These are phyloP conservation scores for Hormaphis cornu DNA, from an alignment of 1,140 invertebrate genomes.

Conservation along the genomic window DNA sequence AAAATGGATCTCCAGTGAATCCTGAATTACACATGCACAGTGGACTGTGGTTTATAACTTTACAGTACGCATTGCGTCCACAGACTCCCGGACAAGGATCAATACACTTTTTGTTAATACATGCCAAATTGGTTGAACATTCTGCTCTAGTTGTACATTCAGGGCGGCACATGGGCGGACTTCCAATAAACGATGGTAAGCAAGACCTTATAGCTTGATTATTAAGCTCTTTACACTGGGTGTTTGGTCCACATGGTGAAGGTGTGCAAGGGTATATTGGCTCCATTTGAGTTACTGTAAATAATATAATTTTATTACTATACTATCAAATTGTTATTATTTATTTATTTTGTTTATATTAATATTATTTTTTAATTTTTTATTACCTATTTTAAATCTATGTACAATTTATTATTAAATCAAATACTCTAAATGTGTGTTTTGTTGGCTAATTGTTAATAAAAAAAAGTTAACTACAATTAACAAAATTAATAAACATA, in stretches of 20 bases:
- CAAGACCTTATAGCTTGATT: slow-evolving; percentile 44
- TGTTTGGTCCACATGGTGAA: slow-evolving; percentile 45
- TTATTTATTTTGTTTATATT: not conserved
- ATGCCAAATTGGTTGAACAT: slow-evolving; percentile 45
- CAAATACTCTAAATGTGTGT: no score
- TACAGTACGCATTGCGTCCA: slow-evolving; percentile 48
- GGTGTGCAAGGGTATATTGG: slow-evolving; percentile 41
- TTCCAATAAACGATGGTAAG: slow-evolving; percentile 50
- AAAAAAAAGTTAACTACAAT: no score
- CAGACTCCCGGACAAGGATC: slow-evolving; percentile 50
- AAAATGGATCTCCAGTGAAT: slow-evolving; percentile 49
- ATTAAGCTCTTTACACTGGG: slow-evolving; percentile 42
- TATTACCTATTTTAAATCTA: no score
- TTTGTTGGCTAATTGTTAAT: no score
- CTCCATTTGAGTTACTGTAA: slow-evolving; percentile 21
- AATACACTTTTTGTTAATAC: slow-evolving; percentile 46
- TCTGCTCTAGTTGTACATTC: slow-evolving; percentile 55
- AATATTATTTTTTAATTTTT: not conserved
- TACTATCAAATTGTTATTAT: not conserved
- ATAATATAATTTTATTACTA: not conserved
- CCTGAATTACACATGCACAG: slow-evolving; percentile 45
- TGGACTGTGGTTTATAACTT: slow-evolving; percentile 46
- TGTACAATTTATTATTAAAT: no score
- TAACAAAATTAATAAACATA: no score
- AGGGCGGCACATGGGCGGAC: slow-evolving; percentile 55